Conservation (phyloP, 2,888 invertebrate species). For the Rotaria macrura region DNA sequence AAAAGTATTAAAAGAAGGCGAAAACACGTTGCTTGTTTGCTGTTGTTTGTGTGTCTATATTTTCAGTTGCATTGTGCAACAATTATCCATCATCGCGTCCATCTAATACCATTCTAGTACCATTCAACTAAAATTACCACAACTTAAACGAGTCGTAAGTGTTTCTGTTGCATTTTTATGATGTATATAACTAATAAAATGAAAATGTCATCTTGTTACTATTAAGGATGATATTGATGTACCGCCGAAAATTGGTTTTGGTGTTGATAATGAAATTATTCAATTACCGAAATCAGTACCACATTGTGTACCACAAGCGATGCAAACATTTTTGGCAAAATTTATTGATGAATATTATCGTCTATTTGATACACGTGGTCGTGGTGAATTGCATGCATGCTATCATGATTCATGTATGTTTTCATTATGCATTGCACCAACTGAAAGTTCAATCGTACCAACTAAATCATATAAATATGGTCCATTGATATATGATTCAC, state of each 20-base stretch:
- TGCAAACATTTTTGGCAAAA: background rate
- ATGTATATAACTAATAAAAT: background rate
- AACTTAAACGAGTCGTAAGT: constrained; percentile 5
- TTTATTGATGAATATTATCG: constrained; percentile 19
- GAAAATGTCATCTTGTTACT: background rate
- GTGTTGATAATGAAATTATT: background rate
- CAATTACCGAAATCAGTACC: background rate
- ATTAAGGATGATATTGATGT: background rate
- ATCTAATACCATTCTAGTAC: background rate
- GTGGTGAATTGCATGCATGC: background rate
- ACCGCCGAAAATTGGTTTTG: background rate
- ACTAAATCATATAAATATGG: background rate
- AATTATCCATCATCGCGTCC: background rate
- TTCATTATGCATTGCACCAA: constrained; percentile 17
- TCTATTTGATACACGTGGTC: constrained; percentile 19
- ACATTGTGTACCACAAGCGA: background rate
- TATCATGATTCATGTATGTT: constrained; percentile 4
- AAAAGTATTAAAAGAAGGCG: too few relatives aligned
- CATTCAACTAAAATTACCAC: constrained; percentile 1
- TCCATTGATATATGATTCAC: background rate
- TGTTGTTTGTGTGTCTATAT: background rate
- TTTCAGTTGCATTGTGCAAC: background rate
- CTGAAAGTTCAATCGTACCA: background rate
- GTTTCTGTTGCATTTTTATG: background rate
- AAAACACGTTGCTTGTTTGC: background rate